Percentiles rank a stretch among this genome's conserved stretches.
These are phyloP conservation scores for Pygoscelis antarcticus DNA, from an alignment of 2,113 vertebrate genomes.

Conservation along the genomic window DNA sequence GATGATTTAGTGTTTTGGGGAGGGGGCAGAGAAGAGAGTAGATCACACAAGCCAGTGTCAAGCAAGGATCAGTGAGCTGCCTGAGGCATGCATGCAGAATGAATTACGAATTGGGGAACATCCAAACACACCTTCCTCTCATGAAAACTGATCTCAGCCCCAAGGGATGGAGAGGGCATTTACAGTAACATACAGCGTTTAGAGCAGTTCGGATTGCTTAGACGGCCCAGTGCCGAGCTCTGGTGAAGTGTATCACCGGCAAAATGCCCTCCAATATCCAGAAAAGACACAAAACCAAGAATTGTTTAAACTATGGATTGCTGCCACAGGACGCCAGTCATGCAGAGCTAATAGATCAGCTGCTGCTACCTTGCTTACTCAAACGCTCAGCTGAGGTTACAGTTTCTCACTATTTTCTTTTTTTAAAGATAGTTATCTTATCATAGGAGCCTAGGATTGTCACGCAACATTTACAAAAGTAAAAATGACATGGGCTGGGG, in stretches of 20 bases:
- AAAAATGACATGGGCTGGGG: slow-evolving; percentile 4
- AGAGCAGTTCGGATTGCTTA: not conserved
- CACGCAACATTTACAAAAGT: slow-evolving; percentile 76
- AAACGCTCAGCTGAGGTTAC: slow-evolving; percentile 57
- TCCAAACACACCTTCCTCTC: slow-evolving; percentile 31
- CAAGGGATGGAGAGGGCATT: not conserved
- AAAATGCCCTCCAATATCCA: not conserved
- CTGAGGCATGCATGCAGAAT: not conserved
- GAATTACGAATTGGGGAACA: not conserved
- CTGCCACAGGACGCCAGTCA: slow-evolving; percentile 49
- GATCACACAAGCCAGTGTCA: not conserved
- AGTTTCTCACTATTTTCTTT: not conserved
- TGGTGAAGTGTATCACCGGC: not conserved
- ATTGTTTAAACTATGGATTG: slow-evolving; percentile 14
- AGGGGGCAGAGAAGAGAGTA: not conserved
- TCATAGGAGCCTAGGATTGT: slow-evolving; percentile 24
- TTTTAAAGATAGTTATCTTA: not conserved
- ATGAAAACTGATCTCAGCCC: not conserved
- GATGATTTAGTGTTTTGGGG: not conserved
- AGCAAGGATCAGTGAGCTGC: not conserved
- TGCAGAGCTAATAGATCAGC: slow-evolving; percentile 70
- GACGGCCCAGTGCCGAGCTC: not conserved
- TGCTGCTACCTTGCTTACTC: slow-evolving; percentile 32
- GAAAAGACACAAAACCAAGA: not conserved
- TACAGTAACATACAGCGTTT: not conserved